Evolutionary conservation across 64 coral and sea anemone species (phyloP), one percentile per base, ranked within the genome.

Genomic region (Stichodactyla helianthus): DNA sequence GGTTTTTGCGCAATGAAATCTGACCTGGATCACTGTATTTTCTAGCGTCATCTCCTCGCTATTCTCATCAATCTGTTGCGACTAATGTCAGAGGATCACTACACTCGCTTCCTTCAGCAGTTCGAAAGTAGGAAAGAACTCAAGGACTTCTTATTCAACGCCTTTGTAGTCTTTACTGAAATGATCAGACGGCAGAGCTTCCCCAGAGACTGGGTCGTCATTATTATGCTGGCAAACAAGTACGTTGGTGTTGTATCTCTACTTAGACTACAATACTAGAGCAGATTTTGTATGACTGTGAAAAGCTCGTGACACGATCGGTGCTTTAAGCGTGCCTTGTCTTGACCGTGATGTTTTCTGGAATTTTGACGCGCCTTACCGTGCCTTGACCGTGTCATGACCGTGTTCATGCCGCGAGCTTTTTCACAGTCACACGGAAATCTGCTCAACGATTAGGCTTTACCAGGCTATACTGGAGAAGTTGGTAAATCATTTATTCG

Each of bases 141-240:
- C 19, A 92, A 87, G 61, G 94, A 92, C 3, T 92, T 95, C 74
- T 86, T 95, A 11, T 51, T 92, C n/a, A 95, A 95, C 55, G 94
- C 91, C 17, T 95, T 95, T 89, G 94, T 95, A 22, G 94, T 92
- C 17, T 95, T 95, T 54, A 95, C 90, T 51, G 94, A 95, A 56
- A 95, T 95, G 63, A 83, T 95, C 13, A 89, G 88, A 52, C 87
- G 94, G 25, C 89, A 92, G 25, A 92, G 89, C n/a, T 95, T 92
- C 57, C 87, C 91, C 7, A 82, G 88, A n/a, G 93, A 95, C 79
- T 95, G 93, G 93, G 85, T 82, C 50, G 90, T 95, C 55, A 89
- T 95, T 27, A 95, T 87, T 23, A 89, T 95, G 77, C 85, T 95
- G 52, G 90, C 87, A 10, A 95, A 95, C 93, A 89, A 92, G 93